These are phyloP conservation scores for Tribolium madens DNA, from an alignment of 1,140 invertebrate genomes.

Conservation along the genomic window DNA sequence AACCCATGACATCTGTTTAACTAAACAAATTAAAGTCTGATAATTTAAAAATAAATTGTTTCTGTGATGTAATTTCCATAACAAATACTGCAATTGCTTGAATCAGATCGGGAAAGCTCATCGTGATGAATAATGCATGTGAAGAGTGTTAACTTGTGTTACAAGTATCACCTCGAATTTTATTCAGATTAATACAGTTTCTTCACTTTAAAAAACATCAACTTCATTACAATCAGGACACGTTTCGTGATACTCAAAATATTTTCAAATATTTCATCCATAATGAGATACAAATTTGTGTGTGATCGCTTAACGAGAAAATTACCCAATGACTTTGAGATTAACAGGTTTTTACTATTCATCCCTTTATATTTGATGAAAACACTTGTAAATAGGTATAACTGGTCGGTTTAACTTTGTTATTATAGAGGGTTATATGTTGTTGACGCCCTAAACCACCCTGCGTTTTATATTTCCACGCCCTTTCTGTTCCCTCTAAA, in stretches of 20 bases:
- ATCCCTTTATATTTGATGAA: not conserved
- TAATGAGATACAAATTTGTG: not conserved
- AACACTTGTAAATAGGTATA: constrained; percentile 18
- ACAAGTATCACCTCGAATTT: not conserved
- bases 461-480: constrained; percentile 47
- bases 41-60: too few species aligned
- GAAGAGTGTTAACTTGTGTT: not conserved
- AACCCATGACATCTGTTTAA: too few species aligned
- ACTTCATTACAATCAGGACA: too few species aligned
- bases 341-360: not conserved
- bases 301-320: not conserved
- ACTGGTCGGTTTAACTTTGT: constrained; percentile 40
- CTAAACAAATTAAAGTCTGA: too few species aligned
- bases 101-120: not conserved
- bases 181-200: not conserved
- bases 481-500: constrained; percentile 13
- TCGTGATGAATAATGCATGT: not conserved
- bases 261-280: too few species aligned
- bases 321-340: not conserved
- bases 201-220: not conserved
- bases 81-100: not conserved
- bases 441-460: constrained; percentile 43
- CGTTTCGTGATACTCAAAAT: too few species aligned
- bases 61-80: not conserved
- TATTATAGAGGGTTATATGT: constrained; percentile 45